Evolutionary conservation across 1,140 invertebrate species (phyloP), one percentile per base, ranked within the genome.

Genomic region (Grapholita molesta): DNA sequence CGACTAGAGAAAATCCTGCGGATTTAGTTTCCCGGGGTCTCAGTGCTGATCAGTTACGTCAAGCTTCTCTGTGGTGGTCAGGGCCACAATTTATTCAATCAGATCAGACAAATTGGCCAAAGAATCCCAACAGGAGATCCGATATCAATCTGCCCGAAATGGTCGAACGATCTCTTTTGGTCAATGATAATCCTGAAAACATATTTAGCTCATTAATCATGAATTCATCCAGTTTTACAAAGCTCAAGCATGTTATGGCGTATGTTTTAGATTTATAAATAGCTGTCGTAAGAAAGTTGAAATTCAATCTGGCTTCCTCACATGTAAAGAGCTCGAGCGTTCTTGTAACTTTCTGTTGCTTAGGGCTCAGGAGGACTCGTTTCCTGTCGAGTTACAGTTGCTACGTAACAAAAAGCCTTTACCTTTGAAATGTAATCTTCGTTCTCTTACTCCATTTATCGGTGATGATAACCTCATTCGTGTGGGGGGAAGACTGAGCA

Each of bases 1-100:
- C 67, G 24, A 67, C 67, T 7, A 72, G 72, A 66, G 57, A 68
- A n/a, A 73, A 76, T 38, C 74, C 71, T 4, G 69, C 67, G 11
- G 68, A 77, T 64, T 67, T 77, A 11, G 61, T 72, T 67, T 71
- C 68, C 28, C 72, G 72, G 4, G 72, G 72, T 4, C 15, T 72
- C 8, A 69, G 57, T 9, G 65, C 72, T 18, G 66, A 73, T 65
- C 8, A 9, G 25, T 42, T 75, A 25, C n/a, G 21, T 9, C n/a
- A 66, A 71, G 70, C 64, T n/a, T 15, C 15, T n/a, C 0, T 65
- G 5, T 65, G 64, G 64, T 65, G 64, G 64, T n/a, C 30, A 12
- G 64, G 64, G 0, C 64, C 30, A 9, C 7, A 12, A n/a, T 65
- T 65, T 11, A 8, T 65, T 2, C n/a, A 24, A 7, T 18, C 9